phyloP scores from a whole-genome alignment of 2,113 vertebrate genomes.

The Coracopsis vasa region DNA sequence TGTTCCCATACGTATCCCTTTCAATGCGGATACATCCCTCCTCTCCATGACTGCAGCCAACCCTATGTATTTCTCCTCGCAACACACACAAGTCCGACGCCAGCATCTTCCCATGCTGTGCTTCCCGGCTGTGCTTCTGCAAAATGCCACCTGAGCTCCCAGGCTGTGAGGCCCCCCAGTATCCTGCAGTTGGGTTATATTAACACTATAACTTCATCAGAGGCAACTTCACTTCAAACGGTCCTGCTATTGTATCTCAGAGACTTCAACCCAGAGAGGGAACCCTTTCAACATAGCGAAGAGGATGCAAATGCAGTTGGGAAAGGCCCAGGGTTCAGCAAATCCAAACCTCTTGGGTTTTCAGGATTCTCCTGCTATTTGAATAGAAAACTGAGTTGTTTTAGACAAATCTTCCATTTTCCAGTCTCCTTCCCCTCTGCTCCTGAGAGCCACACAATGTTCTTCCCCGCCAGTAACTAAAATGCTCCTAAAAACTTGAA shows the following conservation, averaged over 20 bases:
- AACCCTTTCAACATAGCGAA: not conserved
- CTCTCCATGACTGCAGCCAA: not conserved
- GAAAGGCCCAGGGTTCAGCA: not conserved
- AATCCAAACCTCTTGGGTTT: not conserved
- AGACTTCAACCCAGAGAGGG: not conserved
- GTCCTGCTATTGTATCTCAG: not conserved
- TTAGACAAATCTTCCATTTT: slow-evolving; percentile 40
- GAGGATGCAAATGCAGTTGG: not conserved
- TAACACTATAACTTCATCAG: not conserved
- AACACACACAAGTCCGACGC: fast-evolving
- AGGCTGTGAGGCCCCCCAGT: fast-evolving
- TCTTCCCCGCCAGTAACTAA: slow-evolving; percentile 29
- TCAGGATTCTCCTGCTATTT: slow-evolving; percentile 26
- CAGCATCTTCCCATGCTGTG: not conserved
- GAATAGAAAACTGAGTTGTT: not conserved
- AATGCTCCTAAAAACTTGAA: slow-evolving; percentile 64
- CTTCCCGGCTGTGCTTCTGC: not conserved
- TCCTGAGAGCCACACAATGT: slow-evolving; percentile 30
- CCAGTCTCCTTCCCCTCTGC: not conserved
- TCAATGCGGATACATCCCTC: not conserved
- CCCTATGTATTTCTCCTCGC: not conserved
- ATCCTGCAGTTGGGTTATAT: not conserved
- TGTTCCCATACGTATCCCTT: not conserved
- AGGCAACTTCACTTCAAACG: not conserved
- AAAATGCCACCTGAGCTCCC: not conserved